These are phyloP conservation scores for Microplitis mediator DNA, from an alignment of 1,140 invertebrate species.

Conservation along the genomic window DNA sequence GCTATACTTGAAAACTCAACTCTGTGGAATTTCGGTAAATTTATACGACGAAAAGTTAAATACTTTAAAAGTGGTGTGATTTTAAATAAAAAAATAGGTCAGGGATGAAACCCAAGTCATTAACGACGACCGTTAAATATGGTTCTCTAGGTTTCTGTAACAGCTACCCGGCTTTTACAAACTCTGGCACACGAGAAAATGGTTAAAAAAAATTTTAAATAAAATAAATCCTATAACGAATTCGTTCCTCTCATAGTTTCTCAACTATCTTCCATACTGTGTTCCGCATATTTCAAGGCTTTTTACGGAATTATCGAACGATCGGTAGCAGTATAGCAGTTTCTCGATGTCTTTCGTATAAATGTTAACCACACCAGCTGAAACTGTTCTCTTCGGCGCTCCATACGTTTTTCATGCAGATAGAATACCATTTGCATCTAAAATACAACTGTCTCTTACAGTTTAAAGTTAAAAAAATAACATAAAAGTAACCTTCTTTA, in stretches of 20 bases:
- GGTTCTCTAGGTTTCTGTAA: background rate
- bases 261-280: background rate
- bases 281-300: background rate
- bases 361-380: background rate
- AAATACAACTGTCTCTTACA: conserved; percentile 4
- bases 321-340: background rate
- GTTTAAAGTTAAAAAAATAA: background rate
- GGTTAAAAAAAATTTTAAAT: no score
- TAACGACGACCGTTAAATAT: background rate
- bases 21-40: no score
- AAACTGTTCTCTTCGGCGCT: background rate
- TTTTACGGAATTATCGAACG: background rate
- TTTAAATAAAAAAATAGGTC: conserved; percentile 6
- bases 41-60: background rate
- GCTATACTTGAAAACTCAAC: no score
- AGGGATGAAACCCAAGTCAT: conserved; percentile 1
- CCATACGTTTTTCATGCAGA: conserved; percentile 11
- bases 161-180: background rate
- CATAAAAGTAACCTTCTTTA: background rate
- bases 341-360: background rate
- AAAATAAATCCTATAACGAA: background rate
- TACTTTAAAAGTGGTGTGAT: background rate
- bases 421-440: conserved; percentile 13
- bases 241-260: background rate
- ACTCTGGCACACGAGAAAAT: no score